Percentiles rank a stretch among this genome's conserved stretches.
phyloP scores from a whole-genome alignment of 2,797 vertebrate species.

The Tiaroga cobitis region DNA sequence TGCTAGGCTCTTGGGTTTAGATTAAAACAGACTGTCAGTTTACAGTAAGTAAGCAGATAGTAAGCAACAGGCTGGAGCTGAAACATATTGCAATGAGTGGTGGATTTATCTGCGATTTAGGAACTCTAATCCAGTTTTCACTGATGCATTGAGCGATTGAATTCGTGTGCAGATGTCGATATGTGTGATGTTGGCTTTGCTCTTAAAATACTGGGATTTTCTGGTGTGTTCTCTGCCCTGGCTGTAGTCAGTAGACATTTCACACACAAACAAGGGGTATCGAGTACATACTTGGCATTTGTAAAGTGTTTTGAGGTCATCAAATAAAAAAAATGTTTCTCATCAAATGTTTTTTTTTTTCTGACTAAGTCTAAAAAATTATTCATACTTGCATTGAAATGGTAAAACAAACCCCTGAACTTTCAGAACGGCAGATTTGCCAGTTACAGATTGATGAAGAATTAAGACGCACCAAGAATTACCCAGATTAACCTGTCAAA shows the following conservation, averaged over 20 bases:
- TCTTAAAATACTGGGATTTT: neutral
- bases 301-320: neutral
- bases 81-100: conserved; percentile 71
- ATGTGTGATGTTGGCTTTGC: conserved; percentile 9
- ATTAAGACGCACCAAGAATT: conserved; percentile 1
- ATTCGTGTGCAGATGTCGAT: conserved; percentile 50
- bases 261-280: neutral
- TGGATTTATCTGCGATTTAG: conserved; percentile 46
- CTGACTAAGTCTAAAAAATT: neutral
- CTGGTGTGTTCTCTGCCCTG: neutral
- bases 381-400: neutral
- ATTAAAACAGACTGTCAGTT: conserved; percentile 77
- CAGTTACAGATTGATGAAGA: conserved; percentile 9
- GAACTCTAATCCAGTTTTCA: conserved; percentile 49
- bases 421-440: neutral
- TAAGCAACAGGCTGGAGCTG: conserved; percentile 70
- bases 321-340: neutral
- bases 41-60: conserved; percentile 71
- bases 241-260: conserved; percentile 1
- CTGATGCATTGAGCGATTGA: conserved; percentile 44
- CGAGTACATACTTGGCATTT: neutral
- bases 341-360: neutral
- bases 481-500: conserved; percentile 20
- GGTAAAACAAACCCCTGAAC: conserved; percentile 6
- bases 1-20: conserved; percentile 81